Conservation (phyloP, 2,113 vertebrate species). For the Mustela nigripes region DNA sequence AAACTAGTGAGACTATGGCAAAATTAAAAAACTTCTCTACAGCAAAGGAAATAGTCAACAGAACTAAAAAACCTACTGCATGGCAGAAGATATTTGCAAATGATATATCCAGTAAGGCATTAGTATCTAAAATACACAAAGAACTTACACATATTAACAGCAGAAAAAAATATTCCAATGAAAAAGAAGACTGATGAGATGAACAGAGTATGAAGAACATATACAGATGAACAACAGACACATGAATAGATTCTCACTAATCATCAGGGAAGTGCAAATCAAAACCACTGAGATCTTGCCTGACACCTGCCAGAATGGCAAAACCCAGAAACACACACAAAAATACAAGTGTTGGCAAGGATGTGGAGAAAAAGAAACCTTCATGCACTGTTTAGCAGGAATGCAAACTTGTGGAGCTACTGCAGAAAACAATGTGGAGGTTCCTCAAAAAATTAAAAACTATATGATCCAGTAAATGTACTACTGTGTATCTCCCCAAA, state of each 20-base stretch:
- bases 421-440: background rate
- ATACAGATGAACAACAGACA: background rate
- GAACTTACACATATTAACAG: background rate
- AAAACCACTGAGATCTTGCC: background rate
- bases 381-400: background rate
- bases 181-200: background rate
- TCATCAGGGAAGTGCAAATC: background rate
- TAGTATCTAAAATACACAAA: background rate
- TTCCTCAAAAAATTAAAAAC: background rate
- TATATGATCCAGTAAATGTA: background rate
- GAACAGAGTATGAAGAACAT: background rate
- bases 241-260: background rate
- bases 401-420: background rate
- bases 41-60: background rate
- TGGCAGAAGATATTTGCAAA: background rate
- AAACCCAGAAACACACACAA: background rate
- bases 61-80: background rate
- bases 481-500: background rate
- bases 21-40: background rate
- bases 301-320: background rate
- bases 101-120: background rate
- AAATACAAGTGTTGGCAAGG: background rate
- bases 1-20: background rate
- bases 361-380: background rate
- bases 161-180: background rate